Evolutionary conservation across 2,113 vertebrate genomes (phyloP).

Genomic region (Anolis sagrei): DNA sequence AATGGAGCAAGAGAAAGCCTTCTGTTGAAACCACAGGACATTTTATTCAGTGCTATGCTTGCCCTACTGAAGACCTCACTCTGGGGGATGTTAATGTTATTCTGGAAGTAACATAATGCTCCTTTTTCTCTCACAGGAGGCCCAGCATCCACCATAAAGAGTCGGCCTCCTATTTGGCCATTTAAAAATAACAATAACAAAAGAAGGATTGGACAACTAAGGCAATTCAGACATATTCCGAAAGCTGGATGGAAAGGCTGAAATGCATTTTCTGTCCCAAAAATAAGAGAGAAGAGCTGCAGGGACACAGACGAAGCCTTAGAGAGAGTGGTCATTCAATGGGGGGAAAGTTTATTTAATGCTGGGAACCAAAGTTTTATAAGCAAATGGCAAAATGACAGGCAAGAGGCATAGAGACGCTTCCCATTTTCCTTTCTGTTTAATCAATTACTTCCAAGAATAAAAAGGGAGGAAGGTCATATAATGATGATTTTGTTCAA

Average conservation of each 20-base stretch:
- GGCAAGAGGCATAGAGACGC: neutral
- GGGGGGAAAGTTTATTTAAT: conserved; percentile 17
- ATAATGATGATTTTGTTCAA: fast-evolving
- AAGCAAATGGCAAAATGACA: neutral
- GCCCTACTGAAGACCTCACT: fast-evolving
- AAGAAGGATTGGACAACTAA: neutral
- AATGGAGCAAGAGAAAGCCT: neutral
- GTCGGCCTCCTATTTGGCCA: neutral
- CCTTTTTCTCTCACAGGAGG: neutral
- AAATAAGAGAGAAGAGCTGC: neutral
- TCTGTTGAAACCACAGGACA: too few species aligned
- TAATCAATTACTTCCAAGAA: too few species aligned
- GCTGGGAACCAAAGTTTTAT: neutral
- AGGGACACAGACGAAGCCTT: fast-evolving
- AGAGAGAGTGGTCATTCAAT: neutral
- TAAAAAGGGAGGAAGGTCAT: fast-evolving
- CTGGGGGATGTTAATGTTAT: conserved; percentile 6
- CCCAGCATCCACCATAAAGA: neutral
- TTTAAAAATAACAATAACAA: neutral
- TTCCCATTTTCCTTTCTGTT: neutral
- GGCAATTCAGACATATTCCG: neutral
- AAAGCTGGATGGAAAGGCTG: fast-evolving
- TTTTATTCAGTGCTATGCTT: neutral
- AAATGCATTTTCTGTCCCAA: neutral
- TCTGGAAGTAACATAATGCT: conserved; percentile 13